A percentile compares a stretch with the other conserved stretches of the same genome.
Conservation (phyloP, 2,797 vertebrate genomes). For the Lophotriccus pileatus region DNA sequence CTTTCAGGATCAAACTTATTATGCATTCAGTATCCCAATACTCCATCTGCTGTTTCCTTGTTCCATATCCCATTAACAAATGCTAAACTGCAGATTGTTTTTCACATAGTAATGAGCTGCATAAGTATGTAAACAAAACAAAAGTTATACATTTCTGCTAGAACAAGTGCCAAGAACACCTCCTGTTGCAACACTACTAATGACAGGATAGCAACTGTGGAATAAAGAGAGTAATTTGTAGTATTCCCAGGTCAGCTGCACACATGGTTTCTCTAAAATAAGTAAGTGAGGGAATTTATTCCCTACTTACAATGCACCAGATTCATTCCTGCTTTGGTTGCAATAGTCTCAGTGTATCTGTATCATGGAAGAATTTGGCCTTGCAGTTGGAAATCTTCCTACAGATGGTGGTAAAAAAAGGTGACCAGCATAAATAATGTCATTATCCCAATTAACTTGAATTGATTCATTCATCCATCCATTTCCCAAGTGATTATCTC, state of each 20-base stretch:
- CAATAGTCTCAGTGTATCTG: not conserved
- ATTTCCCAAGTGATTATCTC: conserved; percentile 43
- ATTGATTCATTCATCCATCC: conserved; percentile 45
- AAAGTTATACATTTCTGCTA: conserved; percentile 44
- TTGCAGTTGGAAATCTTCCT: conserved; percentile 12
- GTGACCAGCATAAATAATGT: conserved; percentile 40
- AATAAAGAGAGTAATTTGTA: conserved; percentile 50
- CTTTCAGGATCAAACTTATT: conserved; percentile 44
- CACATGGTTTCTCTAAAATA: conserved; percentile 37
- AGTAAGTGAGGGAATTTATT: conserved; percentile 23
- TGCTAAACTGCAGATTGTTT: conserved; percentile 63
- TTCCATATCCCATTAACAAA: conserved; percentile 48
- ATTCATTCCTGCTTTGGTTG: not conserved
- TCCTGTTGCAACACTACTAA: conserved; percentile 42
- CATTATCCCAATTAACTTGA: conserved; percentile 43
- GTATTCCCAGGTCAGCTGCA: conserved; percentile 43
- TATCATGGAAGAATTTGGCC: not conserved
- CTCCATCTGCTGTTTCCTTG: conserved; percentile 60
- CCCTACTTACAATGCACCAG: not conserved
- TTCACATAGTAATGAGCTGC: conserved; percentile 53
- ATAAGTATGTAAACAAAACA: conserved; percentile 61
- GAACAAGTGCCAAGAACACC: conserved; percentile 48
- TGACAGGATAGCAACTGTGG: conserved; percentile 23
- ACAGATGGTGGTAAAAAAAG: not conserved
- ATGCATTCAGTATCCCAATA: conserved; percentile 35